Evolutionary conservation across 2,113 vertebrate genomes (phyloP).

Genomic region (Ptilorrhoa leucosticta): DNA sequence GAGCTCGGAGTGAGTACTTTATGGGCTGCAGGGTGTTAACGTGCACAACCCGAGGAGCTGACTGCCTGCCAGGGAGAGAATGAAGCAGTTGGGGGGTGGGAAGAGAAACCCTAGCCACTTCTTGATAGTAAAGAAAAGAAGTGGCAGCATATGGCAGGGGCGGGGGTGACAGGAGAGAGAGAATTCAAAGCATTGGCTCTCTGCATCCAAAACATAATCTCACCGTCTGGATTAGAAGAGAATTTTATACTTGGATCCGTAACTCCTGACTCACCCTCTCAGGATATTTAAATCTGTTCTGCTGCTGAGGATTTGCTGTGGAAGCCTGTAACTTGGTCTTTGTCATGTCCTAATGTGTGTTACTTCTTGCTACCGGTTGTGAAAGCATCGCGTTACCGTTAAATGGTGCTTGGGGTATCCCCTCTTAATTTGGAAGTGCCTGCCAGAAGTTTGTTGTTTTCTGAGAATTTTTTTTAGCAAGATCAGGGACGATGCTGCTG

Average conservation of each 20-base stretch:
- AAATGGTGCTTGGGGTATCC: background rate
- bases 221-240: background rate
- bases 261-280: background rate
- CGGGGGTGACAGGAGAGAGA: background rate
- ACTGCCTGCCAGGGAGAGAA: constrained; percentile 62
- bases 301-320: constrained; percentile 4
- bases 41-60: constrained; percentile 62
- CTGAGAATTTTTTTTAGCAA: background rate
- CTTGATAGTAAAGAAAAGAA: constrained; percentile 58
- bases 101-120: constrained; percentile 43
- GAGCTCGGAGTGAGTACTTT: constrained; percentile 81
- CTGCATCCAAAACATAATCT: constrained; percentile 11
- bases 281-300: constrained; percentile 17
- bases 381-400: background rate
- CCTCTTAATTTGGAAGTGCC: background rate
- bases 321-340: background rate
- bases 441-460: background rate
- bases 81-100: constrained; percentile 35
- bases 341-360: background rate
- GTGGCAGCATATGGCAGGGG: constrained; percentile 24
- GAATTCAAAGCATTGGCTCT: constrained; percentile 1
- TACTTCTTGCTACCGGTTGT: background rate
- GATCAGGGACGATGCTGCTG: background rate
- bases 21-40: constrained; percentile 70
- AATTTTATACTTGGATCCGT: constrained; percentile 15